Evolutionary conservation across 2,113 vertebrate genomes (phyloP), one percentile per base, ranked within the genome.

Genomic region (Lagenorhynchus albirostris): DNA sequence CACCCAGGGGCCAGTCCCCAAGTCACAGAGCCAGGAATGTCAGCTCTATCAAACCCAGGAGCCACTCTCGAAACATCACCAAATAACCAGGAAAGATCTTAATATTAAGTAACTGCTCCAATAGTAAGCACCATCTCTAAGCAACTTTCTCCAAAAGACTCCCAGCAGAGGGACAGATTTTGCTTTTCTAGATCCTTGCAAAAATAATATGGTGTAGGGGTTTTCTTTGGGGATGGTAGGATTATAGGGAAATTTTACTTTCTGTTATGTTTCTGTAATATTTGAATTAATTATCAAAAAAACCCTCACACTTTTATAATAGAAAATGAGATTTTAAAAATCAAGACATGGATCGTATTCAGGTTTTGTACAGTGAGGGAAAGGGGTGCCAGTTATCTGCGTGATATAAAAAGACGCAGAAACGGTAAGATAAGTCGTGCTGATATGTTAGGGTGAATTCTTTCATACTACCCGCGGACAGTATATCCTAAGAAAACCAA

Each of bases 151-250:
- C 94, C 55, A 47, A 92, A 95, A 83, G 36, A 76, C 44, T 80
- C n/a, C 8, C 13, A 95, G 53, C 2, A 0, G 73, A 92, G 47
- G 10, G 50, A 90, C 8, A 77, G 44, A 77, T 26, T 86, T 50
- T 96, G 36, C n/a, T 87, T 90, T 90, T 92, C 79, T 36, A 95
- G 38, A 88, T 81, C 33, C 77, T 89, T 73, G 25, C 38, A 96
- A 92, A 96, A 74, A 90, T 41, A 88, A 63, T 47, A 8, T 55
- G 29, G 3, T 26, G 0, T 62, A 50, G 41, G 29, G 29, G 2
- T 62, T 85, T 92, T 92, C 62, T 79, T 77, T 53, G 74, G 31
- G 38, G 55, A 47, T 26, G 8, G 7, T 14, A 76, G 12, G 14
- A 85, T 63, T 80, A 70, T 3, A 50, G 41, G 53, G 23, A 63